phyloP scores from a whole-genome alignment of 1,140 invertebrate species.

The Platorchestia sp. region DNA sequence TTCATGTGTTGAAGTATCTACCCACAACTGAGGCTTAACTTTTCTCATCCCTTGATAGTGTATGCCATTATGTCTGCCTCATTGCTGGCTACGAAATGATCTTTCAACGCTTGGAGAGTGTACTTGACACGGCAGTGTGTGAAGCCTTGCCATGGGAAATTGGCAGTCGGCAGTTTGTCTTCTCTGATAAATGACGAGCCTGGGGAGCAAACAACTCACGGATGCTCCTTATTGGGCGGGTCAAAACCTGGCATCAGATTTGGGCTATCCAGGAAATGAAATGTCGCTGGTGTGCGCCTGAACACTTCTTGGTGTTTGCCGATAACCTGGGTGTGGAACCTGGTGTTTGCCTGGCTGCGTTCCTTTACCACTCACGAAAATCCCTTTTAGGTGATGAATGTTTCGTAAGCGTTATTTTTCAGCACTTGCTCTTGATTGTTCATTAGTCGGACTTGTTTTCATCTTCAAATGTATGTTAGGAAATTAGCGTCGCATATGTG shows the following conservation, averaged over 20 bases:
- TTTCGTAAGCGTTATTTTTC: background rate
- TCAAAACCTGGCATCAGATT: background rate
- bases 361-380: background rate
- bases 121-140: no score
- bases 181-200: background rate
- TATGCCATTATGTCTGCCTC: no score
- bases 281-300: background rate
- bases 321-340: background rate
- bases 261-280: background rate
- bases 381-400: background rate
- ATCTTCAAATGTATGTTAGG: background rate
- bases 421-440: background rate
- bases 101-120: no score
- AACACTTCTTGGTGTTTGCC: background rate
- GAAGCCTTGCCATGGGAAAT: no score
- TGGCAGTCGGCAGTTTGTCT: background rate
- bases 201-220: background rate
- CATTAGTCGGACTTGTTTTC: background rate
- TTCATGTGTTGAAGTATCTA: background rate
- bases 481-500: background rate
- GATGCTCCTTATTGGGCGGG: background rate
- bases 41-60: no score
- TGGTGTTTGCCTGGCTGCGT: background rate
- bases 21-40: no score
- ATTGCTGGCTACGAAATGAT: no score